These are phyloP conservation scores for Dysmachus trigonus DNA, from an alignment of 2,888 invertebrate species.

Conservation along the genomic window DNA sequence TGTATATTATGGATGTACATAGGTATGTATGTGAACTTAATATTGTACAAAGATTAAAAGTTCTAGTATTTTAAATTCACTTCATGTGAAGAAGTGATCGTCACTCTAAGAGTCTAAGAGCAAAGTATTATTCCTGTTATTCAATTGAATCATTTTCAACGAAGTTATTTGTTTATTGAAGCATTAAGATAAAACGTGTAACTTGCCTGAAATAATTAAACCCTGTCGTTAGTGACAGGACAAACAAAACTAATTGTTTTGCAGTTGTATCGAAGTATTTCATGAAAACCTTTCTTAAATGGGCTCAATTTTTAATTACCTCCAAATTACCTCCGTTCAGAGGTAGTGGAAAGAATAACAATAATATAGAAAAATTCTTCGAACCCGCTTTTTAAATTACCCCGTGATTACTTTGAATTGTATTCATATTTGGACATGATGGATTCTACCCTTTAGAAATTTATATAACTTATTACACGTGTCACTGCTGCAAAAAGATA, in stretches of 20 bases:
- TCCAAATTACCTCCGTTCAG: background rate
- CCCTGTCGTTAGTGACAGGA: background rate
- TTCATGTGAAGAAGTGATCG: background rate
- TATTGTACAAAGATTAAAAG: background rate
- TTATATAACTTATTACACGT: background rate
- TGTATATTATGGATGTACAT: no score
- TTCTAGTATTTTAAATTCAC: background rate
- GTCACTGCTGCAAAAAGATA: no score
- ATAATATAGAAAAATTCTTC: background rate
- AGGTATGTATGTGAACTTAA: no score
- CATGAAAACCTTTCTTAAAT: background rate
- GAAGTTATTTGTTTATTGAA: background rate
- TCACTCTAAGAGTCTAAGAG: background rate
- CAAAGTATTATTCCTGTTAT: background rate
- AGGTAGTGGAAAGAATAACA: background rate
- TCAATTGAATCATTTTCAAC: background rate
- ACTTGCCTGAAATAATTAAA: background rate
- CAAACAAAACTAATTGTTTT: background rate
- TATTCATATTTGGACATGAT: background rate
- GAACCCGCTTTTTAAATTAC: background rate
- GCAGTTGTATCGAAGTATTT: background rate
- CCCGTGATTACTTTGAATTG: background rate
- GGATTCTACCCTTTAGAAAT: background rate
- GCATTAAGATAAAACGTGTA: background rate
- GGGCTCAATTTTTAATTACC: background rate